Evolutionary conservation across 2,113 vertebrate genomes (phyloP), one percentile per base, ranked within the genome.

Genomic region (Epinephelus cyanopodus): DNA sequence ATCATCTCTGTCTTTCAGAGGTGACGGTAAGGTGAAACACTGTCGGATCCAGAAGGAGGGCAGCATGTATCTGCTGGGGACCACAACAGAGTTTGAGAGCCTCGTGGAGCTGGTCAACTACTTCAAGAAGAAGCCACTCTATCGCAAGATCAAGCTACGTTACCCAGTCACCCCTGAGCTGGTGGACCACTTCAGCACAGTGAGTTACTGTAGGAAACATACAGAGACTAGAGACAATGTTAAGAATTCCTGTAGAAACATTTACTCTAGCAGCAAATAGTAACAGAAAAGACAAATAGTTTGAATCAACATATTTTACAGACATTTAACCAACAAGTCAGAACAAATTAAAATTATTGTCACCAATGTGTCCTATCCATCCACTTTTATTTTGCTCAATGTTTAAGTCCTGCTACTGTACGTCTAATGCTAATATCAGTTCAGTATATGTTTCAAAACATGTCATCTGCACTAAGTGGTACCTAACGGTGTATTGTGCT

Each of bases 11-110:
- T 90, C 8, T 52, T 6, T 33, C 94, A 99, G 98, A 88, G 98
- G 98, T 1, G 96, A 97, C 50, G 97, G 98, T 45, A 97, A 97
- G 90, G 97, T 99, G 65, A 99, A 99, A 64, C 98, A 99, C 81
- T 99, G 98, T 77, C 96, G 97, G 19, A 98, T 99, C 89, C 95
- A 96, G 88, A 97, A 95, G 57, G 98, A 99, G 0, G 97, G 97
- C 25, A 85, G 87, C 39, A 94, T 96, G 85, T 99, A 97, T 4
- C 96, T 99, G 78, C 92, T 99, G 80, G 98, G 98, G 6, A 97
- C 96, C 37, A 97, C 98, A 0, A 97, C 97, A 2, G 98, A 98
- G 88, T 99, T 99, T 2, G 97, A 98, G 90, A 99, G 97, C 77
- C 89, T 99, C 21, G 96, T 98, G 87, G 98, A 99, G 90, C 92